Conservation (phyloP, 2,113 vertebrate genomes). For the Bagarius yarrelli region DNA sequence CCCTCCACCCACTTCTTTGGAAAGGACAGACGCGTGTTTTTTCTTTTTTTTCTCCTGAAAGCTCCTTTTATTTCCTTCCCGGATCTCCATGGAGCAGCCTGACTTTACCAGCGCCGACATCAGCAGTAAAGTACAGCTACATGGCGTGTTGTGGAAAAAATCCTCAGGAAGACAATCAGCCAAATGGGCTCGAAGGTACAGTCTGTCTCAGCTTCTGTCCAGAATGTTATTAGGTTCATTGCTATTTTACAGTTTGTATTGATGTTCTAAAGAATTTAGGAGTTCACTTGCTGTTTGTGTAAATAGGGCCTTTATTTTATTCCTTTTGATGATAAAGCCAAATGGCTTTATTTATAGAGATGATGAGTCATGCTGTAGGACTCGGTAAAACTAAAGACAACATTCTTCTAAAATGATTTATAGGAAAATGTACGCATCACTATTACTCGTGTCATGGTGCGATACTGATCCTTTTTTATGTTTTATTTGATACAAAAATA, state of each 20-base stretch:
- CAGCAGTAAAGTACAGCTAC: slow-evolving; percentile 97
- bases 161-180: slow-evolving; percentile 88
- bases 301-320: neutral
- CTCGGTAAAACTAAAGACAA: neutral
- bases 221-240: neutral
- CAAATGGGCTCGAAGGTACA: slow-evolving; percentile 94
- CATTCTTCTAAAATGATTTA: neutral
- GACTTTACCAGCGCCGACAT: slow-evolving; percentile 87
- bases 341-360: neutral
- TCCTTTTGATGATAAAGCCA: neutral
- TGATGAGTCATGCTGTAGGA: slow-evolving; percentile 21
- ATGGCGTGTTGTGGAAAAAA: slow-evolving; percentile 95
- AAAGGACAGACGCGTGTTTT: slow-evolving; percentile 71
- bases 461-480: neutral
- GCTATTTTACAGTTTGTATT: neutral
- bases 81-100: slow-evolving; percentile 87
- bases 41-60: slow-evolving; percentile 57
- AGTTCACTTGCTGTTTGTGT: neutral
- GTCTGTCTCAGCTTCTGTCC: neutral
- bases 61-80: slow-evolving; percentile 73
- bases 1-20: slow-evolving; percentile 37
- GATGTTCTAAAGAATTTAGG: neutral
- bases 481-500: neutral
- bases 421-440: neutral
- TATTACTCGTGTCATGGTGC: neutral